Percentiles rank a stretch among this genome's conserved stretches.
Conservation (phyloP, 2,888 invertebrate genomes). For the Netelia inedita region DNA sequence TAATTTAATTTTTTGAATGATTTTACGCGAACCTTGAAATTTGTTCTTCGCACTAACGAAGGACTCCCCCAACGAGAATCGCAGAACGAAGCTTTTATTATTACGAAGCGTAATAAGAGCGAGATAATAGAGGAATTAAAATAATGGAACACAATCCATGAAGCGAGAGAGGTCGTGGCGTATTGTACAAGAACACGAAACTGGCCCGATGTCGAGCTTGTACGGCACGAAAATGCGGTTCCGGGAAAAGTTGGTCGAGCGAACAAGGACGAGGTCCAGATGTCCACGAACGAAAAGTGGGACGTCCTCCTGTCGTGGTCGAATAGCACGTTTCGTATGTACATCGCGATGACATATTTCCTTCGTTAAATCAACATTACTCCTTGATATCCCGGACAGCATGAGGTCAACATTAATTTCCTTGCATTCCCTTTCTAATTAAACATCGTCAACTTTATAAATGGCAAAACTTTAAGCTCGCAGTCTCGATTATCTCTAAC, state of each 20-base stretch:
- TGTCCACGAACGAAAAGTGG: conserved; percentile 59
- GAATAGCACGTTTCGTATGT: conserved; percentile 29
- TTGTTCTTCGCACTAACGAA: too few relatives aligned
- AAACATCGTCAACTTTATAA: not conserved
- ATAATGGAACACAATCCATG: conserved; percentile 21
- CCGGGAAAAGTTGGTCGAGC: conserved; percentile 55
- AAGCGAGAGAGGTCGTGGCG: conserved; percentile 16
- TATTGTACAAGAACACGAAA: conserved; percentile 9
- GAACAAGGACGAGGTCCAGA: conserved; percentile 64
- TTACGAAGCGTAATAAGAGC: too few relatives aligned
- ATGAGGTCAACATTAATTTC: conserved; percentile 52
- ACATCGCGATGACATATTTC: conserved; percentile 28
- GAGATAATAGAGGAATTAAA: not conserved
- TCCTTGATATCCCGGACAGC: conserved; percentile 10
- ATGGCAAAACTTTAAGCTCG: conserved; percentile 32
- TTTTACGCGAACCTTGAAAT: too few relatives aligned
- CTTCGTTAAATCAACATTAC: conserved; percentile 8
- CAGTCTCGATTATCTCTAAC: not conserved
- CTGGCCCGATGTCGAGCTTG: conserved; percentile 9
- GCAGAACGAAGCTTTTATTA: too few relatives aligned
- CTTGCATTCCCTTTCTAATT: not conserved
- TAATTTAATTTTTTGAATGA: too few relatives aligned
- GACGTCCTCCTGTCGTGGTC: conserved; percentile 57
- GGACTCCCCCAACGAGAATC: too few relatives aligned
- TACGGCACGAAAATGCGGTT: not conserved